A percentile compares a stretch with the other conserved stretches of the same genome.
Evolutionary conservation across 2,113 vertebrate genomes (phyloP).

Genomic region (Pleuronectes platessa): DNA sequence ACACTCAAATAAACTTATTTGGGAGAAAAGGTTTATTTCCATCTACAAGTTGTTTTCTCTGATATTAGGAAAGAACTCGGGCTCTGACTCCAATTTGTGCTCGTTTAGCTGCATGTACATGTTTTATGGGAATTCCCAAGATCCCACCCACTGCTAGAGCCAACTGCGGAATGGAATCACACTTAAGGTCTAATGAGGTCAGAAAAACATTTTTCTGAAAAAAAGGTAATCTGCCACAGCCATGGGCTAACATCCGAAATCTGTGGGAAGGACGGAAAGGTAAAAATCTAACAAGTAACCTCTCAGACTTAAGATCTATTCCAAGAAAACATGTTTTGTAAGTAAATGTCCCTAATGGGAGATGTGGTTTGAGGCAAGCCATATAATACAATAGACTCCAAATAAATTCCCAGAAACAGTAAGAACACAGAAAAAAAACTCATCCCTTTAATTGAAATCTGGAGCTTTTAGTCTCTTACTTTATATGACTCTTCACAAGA

Average conservation of each 20-base stretch:
- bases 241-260: constrained; percentile 38
- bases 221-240: constrained; percentile 45
- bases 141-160: constrained; percentile 28
- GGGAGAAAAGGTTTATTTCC: neutral
- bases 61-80: constrained; percentile 23
- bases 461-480: constrained; percentile 39
- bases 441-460: constrained; percentile 39
- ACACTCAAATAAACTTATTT: neutral
- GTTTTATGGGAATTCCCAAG: constrained; percentile 38
- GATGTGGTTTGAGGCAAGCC: constrained; percentile 41
- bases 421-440: constrained; percentile 8
- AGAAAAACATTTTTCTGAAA: constrained; percentile 34
- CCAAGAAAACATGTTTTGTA: constrained; percentile 6
- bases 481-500: constrained; percentile 16
- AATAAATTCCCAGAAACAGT: constrained; percentile 35
- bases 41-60: constrained; percentile 19
- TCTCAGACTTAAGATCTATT: constrained; percentile 34
- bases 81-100: neutral
- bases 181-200: constrained; percentile 44
- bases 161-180: constrained; percentile 23
- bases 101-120: constrained; percentile 29
- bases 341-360: constrained; percentile 41
- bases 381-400: constrained; percentile 22
- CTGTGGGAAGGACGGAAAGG: constrained; percentile 28
- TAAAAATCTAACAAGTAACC: neutral